Base-by-base conservation (phyloP, 2,888 invertebrate genomes). In the Cheilosia soror region DNA sequence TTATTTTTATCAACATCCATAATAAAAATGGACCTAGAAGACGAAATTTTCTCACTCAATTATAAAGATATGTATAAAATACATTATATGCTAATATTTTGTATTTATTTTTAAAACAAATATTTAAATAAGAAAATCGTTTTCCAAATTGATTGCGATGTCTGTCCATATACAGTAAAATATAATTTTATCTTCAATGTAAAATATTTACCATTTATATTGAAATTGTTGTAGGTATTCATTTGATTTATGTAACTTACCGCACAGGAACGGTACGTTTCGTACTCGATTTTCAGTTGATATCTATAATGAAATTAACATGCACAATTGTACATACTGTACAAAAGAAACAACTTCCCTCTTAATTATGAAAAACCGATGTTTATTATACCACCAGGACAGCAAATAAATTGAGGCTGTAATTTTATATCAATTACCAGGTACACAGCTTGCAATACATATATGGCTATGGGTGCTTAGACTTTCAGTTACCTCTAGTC, bases 61-160 rank as follows among this genome's bases (percentile, higher is more conserved):
- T 11, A 60, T 53, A 31, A 3, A 68, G 9, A 62, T 29, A 62
- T n/a, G 51, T 55, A 44, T 13, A n/a, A 49, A n/a, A 20, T 33
- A 33, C n/a, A 27, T 13, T 42, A 31, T 44, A 60, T 60, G 42
- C 15, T 60, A 20, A 47, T 44, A 27, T 13, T 15, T 51, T 25
- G 27, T 51, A 51, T 27, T 29, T 27, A n/a, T 27, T 51, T 11
- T 29, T 4, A 51, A 2, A 11, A 20, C 7, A 51, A 27, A 25
- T 47, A 29, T 47, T 6, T 33, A 42, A 65, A 49, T 62, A 55
- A 40, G 13, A 69, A 66, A 57, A 44, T 44, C 20, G 33, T 81
- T 73, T 81, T 81, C 85, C 86, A 83, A 86, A 86, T 78, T 69
- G 86, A 86, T 86, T 81, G 86, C 78, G 69, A 86, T 86, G 86